Conservation (phyloP, 2,113 vertebrate genomes). For the Phaethornis superciliosus region DNA sequence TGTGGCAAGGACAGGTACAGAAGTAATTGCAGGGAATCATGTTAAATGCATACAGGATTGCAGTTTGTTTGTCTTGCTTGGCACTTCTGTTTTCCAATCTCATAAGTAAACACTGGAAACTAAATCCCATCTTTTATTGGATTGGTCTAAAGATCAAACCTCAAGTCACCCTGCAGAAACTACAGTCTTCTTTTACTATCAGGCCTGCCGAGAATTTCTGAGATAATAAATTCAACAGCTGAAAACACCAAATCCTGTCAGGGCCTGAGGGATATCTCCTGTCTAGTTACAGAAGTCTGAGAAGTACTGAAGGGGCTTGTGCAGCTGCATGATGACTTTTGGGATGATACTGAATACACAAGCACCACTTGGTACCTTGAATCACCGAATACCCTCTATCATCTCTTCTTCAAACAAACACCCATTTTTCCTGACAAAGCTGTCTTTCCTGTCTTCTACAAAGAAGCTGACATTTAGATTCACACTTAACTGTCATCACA, state of each 20-base stretch:
- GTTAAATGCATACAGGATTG: neutral
- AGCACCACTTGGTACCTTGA: neutral
- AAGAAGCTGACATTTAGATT: neutral
- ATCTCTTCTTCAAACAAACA: neutral
- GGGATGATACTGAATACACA: neutral
- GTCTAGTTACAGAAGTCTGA: neutral
- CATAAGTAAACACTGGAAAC: neutral
- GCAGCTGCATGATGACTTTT: neutral
- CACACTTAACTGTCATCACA: conserved; percentile 2
- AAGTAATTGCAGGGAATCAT: neutral
- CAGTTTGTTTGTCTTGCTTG: neutral
- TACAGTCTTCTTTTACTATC: neutral
- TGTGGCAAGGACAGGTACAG: neutral
- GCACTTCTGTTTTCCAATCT: neutral
- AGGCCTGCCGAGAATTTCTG: neutral
- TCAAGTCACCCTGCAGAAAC: neutral
- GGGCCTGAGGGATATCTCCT: neutral
- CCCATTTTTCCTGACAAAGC: neutral
- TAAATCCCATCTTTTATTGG: conserved; percentile 6
- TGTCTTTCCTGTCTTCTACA: neutral
- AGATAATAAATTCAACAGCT: neutral
- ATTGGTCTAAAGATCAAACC: neutral
- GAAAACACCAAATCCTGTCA: neutral
- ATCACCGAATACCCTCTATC: neutral
- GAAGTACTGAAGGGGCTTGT: neutral